Evolutionary conservation across 2,888 invertebrate species (phyloP).

Genomic region (Alsophila aescularia): DNA sequence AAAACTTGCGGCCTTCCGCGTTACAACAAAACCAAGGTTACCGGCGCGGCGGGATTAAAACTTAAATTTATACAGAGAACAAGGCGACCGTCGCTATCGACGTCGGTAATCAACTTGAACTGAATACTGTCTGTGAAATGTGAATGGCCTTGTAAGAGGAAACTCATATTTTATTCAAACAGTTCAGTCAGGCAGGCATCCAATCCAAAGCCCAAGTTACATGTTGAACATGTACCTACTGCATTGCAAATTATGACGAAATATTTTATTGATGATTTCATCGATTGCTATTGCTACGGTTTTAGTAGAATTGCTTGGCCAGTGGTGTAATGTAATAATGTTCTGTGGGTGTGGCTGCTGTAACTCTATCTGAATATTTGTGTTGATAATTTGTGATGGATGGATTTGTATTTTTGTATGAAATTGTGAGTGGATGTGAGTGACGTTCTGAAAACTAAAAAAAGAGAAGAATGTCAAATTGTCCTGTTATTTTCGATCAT

Average conservation of each 20-base stretch:
- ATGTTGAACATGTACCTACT: slow-evolving; percentile 40
- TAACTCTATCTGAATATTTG: no score
- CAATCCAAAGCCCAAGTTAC: no score
- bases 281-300: neutral
- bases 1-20: slow-evolving; percentile 37
- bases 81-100: slow-evolving; percentile 47
- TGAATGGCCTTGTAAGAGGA: slow-evolving; percentile 50
- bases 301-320: neutral
- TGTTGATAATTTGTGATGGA: neutral
- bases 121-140: slow-evolving; percentile 52
- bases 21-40: slow-evolving; percentile 55
- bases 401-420: no score
- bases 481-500: no score
- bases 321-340: no score
- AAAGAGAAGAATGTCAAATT: no score
- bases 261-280: slow-evolving; percentile 41
- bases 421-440: no score
- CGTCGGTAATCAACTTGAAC: slow-evolving; percentile 56
- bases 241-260: slow-evolving; percentile 58
- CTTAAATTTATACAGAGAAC: slow-evolving; percentile 21
- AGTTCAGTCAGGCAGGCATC: slow-evolving; percentile 50
- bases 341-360: no score
- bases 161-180: slow-evolving; percentile 54
- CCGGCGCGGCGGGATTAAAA: slow-evolving; percentile 40
- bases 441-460: no score